A percentile compares a stretch with the other conserved stretches of the same genome.
These are phyloP conservation scores for Dicrurus megarhynchus DNA, from an alignment of 2,113 vertebrate species.

Conservation along the genomic window DNA sequence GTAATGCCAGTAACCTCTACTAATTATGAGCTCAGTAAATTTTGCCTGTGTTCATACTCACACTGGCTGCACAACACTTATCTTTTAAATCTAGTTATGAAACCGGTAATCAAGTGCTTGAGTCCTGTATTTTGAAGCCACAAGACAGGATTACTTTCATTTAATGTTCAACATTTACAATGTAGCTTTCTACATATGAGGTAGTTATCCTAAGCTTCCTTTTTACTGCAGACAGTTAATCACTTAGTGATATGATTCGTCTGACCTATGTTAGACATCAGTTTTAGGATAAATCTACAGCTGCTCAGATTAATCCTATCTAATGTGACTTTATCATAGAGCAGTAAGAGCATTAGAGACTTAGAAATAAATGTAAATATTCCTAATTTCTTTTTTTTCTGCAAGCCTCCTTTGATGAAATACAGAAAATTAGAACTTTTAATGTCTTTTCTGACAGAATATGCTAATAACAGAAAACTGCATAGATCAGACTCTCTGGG, in stretches of 20 bases:
- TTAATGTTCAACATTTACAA: not conserved
- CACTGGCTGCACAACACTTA: not conserved
- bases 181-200: not conserved
- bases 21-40: not conserved
- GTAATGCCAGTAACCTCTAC: not conserved
- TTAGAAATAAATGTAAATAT: slow-evolving; percentile 42
- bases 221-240: not conserved
- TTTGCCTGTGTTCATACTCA: not conserved
- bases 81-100: not conserved
- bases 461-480: not conserved
- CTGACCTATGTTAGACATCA: slow-evolving; percentile 6
- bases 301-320: slow-evolving; percentile 5
- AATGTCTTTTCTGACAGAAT: slow-evolving; percentile 12
- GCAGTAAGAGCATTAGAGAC: slow-evolving; percentile 6
- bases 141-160: not conserved
- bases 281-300: not conserved
- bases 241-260: slow-evolving; percentile 6
- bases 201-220: slow-evolving; percentile 6
- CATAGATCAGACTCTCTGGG: not conserved
- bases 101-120: not conserved
- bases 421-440: slow-evolving; percentile 17
- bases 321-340: slow-evolving; percentile 21
- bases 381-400: not conserved
- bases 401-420: not conserved
- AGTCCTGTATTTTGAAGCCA: not conserved